These are phyloP conservation scores for Timema cristinae DNA, from an alignment of 2,888 invertebrate species.

Conservation along the genomic window DNA sequence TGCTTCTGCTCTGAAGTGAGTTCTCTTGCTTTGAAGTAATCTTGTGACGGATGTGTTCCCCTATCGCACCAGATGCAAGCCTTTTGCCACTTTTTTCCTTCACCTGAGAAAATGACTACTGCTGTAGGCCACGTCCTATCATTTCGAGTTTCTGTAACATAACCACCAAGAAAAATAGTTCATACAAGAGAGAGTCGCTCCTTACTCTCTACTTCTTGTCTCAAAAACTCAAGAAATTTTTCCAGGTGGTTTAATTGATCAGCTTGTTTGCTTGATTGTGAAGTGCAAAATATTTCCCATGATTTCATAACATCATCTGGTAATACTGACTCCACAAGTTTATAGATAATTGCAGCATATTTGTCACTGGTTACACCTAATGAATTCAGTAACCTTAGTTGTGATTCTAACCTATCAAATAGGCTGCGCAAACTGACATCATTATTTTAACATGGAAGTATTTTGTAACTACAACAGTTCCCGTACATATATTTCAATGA, in stretches of 20 bases:
- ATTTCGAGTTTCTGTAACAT: neutral
- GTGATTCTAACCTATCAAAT: neutral
- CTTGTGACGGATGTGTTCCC: neutral
- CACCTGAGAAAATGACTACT: neutral
- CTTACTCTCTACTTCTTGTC: neutral
- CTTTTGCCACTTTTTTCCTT: neutral
- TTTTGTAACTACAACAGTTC: neutral
- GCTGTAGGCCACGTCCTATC: neutral
- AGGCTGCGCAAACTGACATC: neutral
- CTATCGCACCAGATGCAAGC: no score
- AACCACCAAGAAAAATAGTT: neutral
- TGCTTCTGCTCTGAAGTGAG: neutral
- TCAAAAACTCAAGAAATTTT: neutral
- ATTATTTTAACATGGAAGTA: neutral
- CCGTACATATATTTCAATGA: slow-evolving; percentile 7
- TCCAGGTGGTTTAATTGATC: neutral
- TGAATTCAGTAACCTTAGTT: neutral
- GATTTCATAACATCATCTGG: neutral
- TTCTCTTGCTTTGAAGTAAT: neutral
- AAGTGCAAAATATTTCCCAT: neutral
- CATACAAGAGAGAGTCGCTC: neutral
- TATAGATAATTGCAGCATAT: slow-evolving; percentile 1
- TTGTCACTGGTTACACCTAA: neutral
- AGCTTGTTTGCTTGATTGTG: neutral
- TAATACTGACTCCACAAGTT: neutral